Base-by-base conservation (phyloP, 2,113 vertebrate species). In the Varanus salvator region DNA sequence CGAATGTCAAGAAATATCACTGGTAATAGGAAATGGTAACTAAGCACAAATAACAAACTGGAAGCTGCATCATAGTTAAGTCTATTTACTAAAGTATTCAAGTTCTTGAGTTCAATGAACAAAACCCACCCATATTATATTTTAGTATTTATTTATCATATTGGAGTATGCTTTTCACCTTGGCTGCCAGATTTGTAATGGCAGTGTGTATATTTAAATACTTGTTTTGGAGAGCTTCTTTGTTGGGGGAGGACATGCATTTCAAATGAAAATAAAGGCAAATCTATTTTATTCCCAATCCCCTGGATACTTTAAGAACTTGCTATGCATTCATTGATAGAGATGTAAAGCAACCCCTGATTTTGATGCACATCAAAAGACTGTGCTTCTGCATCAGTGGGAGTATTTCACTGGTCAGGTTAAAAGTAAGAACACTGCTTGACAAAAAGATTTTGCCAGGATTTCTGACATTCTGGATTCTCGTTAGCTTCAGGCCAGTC, bases 1-100 rank as follows among this genome's bases (percentile, higher is more conserved):
- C 94, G 94, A 74, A 78, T 94, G 88, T 93, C 95, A 95, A 94
- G 88, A 92, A 94, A 90, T 90, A 94, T 92, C 93, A 95, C 69
- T 93, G 89, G 74, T 92, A 92, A 91, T 91, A 87, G 90, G 94
- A 91, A 96, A 95, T 78, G 88, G 90, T 95, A 94, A 94, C 91
- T 94, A 96, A 97, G 96, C 96, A 96, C 95, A 96, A 96, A 94
- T 93, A 96, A 91, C 93, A 92, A 95, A 95, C 96, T 97, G 97
- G 91, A 97, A 93, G 93, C 93, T 66, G 88, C 27, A 85, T 15
- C 19, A 90, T 94, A 85, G 87, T 89, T 31, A 89, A 89, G 80
- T 81, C 93, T 89, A 81, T 75, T 95, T 90, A 78, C 84, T 92
- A 69, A 89, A 94, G 87, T 83, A 91, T 82, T 92, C 92, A 91